A percentile compares a stretch with the other conserved stretches of the same genome.
These are phyloP conservation scores for Percopsis omiscomaycus DNA, from an alignment of 2,797 vertebrate genomes.

Conservation along the genomic window DNA sequence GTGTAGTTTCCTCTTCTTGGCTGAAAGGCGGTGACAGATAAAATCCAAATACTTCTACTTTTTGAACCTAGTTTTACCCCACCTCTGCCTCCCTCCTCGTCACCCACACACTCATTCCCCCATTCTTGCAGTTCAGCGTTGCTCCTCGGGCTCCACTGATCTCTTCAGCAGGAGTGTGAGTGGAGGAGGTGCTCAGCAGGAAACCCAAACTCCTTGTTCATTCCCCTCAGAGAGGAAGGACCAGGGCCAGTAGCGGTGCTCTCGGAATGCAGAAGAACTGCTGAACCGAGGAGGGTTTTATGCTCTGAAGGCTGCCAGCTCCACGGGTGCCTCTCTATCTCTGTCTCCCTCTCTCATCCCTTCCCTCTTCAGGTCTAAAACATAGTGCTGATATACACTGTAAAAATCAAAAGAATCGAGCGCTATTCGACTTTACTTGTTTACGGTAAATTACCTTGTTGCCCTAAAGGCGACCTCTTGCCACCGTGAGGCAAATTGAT, in stretches of 20 bases:
- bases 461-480: no score
- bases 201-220: constrained; percentile 46
- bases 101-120: constrained; percentile 10
- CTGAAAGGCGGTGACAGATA: no score
- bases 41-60: no score
- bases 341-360: neutral
- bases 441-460: no score
- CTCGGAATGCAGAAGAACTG: constrained; percentile 34
- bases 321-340: neutral
- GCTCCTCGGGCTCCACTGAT: constrained; percentile 36
- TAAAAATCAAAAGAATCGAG: no score
- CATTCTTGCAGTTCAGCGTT: constrained; percentile 23
- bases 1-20: no score
- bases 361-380: neutral
- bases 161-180: constrained; percentile 33
- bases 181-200: constrained; percentile 32
- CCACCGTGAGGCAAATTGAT: no score
- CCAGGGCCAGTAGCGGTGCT: constrained; percentile 31
- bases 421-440: no score
- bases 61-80: neutral
- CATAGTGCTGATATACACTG: constrained; percentile 1
- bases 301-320: constrained; percentile 6
- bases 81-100: neutral
- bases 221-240: constrained; percentile 32
- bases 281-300: constrained; percentile 21